These are phyloP conservation scores for Ladona fulva DNA, from an alignment of 1,140 invertebrate species.

Conservation along the genomic window DNA sequence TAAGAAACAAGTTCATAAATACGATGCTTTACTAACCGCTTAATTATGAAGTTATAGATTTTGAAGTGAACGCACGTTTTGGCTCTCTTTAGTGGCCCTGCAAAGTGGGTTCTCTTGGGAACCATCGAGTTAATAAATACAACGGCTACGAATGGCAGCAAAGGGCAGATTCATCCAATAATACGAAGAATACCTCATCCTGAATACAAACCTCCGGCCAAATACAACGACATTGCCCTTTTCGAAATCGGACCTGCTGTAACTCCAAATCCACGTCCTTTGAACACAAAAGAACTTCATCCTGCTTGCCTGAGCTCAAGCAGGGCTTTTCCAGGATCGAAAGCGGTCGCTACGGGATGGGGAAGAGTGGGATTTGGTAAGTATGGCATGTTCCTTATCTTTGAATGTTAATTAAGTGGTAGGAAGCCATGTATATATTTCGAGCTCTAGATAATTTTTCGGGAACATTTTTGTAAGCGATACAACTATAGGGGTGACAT, in stretches of 20 bases:
- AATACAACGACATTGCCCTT: conserved; percentile 39
- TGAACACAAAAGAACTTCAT: conserved; percentile 17
- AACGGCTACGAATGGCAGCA: too few species aligned
- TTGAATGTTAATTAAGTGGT: conserved; percentile 25
- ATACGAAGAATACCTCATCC: conserved; percentile 36
- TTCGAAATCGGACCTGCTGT: conserved; percentile 27
- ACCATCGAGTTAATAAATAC: conserved; percentile 27
- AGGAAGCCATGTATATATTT: too few species aligned
- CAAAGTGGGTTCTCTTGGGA: too few species aligned
- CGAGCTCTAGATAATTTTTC: too few species aligned
- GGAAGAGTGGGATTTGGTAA: conserved; percentile 23
- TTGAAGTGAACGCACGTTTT: too few species aligned
- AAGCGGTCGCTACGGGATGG: conserved; percentile 28
- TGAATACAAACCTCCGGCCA: conserved; percentile 39
- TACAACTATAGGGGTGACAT: too few species aligned
- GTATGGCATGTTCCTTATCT: background rate
- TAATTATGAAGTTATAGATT: too few species aligned
- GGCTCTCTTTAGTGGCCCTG: too few species aligned
- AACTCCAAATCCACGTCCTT: conserved; percentile 17
- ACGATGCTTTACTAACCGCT: too few species aligned
- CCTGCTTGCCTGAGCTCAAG: conserved; percentile 28
- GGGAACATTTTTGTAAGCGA: too few species aligned
- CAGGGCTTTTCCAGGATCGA: background rate
- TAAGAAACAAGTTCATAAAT: too few species aligned
- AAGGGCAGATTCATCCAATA: conserved; percentile 19